phyloP scores from a whole-genome alignment of 2,113 vertebrate species.

The Trogon surrucura region DNA sequence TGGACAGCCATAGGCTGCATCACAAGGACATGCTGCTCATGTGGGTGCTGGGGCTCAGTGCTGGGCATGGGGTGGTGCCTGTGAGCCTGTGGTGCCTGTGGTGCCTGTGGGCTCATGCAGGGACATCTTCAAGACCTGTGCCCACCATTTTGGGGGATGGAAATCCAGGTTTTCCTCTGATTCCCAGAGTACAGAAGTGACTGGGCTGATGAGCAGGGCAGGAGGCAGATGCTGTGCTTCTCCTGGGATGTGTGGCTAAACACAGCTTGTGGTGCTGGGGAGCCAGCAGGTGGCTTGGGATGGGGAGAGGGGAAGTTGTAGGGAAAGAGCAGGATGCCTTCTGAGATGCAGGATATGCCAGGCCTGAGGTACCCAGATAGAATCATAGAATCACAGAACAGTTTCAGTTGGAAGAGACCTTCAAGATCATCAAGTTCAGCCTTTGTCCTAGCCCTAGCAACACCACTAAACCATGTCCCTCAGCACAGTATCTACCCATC shows the following conservation, averaged over 20 bases:
- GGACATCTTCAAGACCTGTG: rapidly evolving
- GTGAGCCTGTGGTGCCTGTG: rapidly evolving
- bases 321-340: background rate
- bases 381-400: no score
- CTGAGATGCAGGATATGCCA: background rate
- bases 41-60: rapidly evolving
- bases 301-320: background rate
- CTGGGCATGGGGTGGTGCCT: rapidly evolving
- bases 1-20: rapidly evolving
- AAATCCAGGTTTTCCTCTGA: background rate
- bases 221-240: background rate
- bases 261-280: background rate
- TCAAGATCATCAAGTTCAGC: no score
- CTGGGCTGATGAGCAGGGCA: background rate
- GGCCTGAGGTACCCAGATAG: background rate
- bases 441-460: no score
- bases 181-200: background rate
- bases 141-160: background rate
- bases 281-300: rapidly evolving
- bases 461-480: no score
- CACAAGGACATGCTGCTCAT: background rate
- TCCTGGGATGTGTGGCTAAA: background rate
- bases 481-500: no score
- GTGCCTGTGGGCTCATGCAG: rapidly evolving
- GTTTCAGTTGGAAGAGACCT: no score